Evolutionary conservation across 2,113 vertebrate species (phyloP).

Genomic region (Garra rufa): DNA sequence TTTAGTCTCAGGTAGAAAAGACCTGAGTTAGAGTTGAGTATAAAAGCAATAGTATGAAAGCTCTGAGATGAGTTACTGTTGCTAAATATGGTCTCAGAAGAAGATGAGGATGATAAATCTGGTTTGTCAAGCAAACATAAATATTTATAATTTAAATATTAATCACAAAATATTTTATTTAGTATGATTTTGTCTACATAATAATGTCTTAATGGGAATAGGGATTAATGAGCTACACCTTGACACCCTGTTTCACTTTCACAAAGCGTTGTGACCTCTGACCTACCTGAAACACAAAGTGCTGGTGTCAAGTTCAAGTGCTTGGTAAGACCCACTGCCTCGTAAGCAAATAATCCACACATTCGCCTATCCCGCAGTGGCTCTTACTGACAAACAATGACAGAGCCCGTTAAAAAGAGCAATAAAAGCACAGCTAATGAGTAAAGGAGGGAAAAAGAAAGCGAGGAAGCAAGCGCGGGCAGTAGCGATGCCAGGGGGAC

Average conservation of each 20-base stretch:
- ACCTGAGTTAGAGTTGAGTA: neutral
- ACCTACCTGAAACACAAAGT: slow-evolving; percentile 14
- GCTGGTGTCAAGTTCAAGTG: slow-evolving; percentile 2
- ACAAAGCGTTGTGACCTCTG: neutral
- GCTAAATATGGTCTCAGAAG: neutral
- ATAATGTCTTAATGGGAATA: neutral
- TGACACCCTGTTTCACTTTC: neutral
- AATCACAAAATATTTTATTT: neutral
- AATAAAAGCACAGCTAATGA: slow-evolving; percentile 33
- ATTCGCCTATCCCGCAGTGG: neutral
- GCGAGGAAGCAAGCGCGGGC: slow-evolving; percentile 85
- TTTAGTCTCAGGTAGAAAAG: too few species aligned
- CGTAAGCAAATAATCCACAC: slow-evolving; percentile 17
- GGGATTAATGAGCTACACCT: neutral
- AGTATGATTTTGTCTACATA: neutral
- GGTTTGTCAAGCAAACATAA: neutral
- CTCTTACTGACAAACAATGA: slow-evolving; percentile 29
- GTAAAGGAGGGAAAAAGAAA: slow-evolving; percentile 20
- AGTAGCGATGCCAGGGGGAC: slow-evolving; percentile 89
- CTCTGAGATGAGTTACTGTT: neutral
- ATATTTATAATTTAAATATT: neutral
- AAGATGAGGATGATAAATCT: too few species aligned
- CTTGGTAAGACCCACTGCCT: neutral
- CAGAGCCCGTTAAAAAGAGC: slow-evolving; percentile 34
- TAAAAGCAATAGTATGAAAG: neutral